Percentiles rank a stretch among this genome's conserved stretches.
Evolutionary conservation across 2,797 vertebrate genomes (phyloP).

Genomic region (Semaprochilodus insignis): DNA sequence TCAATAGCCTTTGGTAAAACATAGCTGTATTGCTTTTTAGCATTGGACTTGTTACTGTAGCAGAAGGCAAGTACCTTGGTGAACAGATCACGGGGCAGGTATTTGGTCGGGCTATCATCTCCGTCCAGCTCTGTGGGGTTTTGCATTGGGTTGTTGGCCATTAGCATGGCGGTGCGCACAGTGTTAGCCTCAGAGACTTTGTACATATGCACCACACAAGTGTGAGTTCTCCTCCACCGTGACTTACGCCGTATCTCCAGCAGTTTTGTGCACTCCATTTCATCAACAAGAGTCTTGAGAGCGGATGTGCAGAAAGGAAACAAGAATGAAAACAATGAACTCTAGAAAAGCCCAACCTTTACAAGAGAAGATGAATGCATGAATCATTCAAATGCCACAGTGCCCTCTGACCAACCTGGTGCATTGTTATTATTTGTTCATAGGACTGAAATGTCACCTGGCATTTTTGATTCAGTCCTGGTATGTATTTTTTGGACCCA

Average conservation of each 20-base stretch:
- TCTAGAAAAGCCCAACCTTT: background rate
- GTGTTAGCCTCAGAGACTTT: slow-evolving; percentile 66
- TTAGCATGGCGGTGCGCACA: slow-evolving; percentile 65
- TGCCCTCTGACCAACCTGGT: too few relatives aligned
- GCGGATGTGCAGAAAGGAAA: too few relatives aligned
- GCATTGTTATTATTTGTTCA: too few relatives aligned
- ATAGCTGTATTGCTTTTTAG: too few relatives aligned
- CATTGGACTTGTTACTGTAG: background rate
- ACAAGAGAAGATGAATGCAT: background rate
- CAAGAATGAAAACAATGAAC: background rate
- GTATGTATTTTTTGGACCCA: too few relatives aligned
- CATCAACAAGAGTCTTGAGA: background rate
- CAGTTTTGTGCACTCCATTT: background rate
- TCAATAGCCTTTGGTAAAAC: background rate
- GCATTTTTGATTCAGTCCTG: too few relatives aligned
- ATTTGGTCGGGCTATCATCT: slow-evolving; percentile 42
- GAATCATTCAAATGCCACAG: too few relatives aligned
- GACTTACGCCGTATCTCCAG: slow-evolving; percentile 54
- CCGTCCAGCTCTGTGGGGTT: slow-evolving; percentile 38
- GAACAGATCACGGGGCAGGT: slow-evolving; percentile 42
- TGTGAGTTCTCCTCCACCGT: slow-evolving; percentile 40
- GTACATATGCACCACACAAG: slow-evolving; percentile 53
- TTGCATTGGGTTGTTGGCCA: slow-evolving; percentile 68
- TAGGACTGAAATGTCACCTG: too few relatives aligned
- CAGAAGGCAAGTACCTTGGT: background rate